A percentile compares a stretch with the other conserved stretches of the same genome.
Evolutionary conservation across 2,797 vertebrate species (phyloP).

Genomic region (Rhinella marina): DNA sequence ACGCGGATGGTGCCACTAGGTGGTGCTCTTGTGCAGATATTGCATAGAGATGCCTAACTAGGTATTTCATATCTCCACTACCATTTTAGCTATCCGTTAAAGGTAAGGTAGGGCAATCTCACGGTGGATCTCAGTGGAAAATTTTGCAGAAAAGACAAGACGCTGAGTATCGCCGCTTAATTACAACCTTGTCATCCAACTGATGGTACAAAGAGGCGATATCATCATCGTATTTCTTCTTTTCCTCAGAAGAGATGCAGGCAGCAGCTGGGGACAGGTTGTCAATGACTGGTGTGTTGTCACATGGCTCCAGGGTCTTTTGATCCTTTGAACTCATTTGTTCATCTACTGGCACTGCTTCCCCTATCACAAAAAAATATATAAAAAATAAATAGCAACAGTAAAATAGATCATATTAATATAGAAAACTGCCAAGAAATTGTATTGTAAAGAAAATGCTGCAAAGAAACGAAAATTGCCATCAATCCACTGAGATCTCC

Average conservation of each 20-base stretch:
- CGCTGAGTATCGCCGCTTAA: background rate
- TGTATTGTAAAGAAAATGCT: too few relatives aligned
- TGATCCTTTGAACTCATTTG: conserved; percentile 86
- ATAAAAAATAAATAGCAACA: background rate
- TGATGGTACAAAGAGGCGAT: conserved; percentile 87
- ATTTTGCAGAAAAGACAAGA: too few relatives aligned
- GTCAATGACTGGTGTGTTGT: conserved; percentile 84
- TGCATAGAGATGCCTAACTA: background rate
- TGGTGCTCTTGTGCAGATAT: background rate
- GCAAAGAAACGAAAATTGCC: too few relatives aligned
- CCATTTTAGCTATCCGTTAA: background rate
- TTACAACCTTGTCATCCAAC: conserved; percentile 86
- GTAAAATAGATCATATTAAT: too few relatives aligned
- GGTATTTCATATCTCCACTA: background rate
- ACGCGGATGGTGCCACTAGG: background rate
- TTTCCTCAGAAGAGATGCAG: conserved; percentile 78
- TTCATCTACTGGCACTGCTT: conserved; percentile 88
- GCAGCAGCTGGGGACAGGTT: conserved; percentile 74
- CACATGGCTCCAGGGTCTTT: conserved; percentile 81
- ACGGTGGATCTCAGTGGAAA: background rate
- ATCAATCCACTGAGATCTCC: too few relatives aligned
- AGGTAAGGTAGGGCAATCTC: too few relatives aligned
- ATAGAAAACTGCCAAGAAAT: too few relatives aligned
- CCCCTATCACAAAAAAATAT: conserved; percentile 73
- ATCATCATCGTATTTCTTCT: conserved; percentile 83